Evolutionary conservation across 1,140 invertebrate species (phyloP), one percentile per base, ranked within the genome.

Genomic region (Polypedilum pembai): DNA sequence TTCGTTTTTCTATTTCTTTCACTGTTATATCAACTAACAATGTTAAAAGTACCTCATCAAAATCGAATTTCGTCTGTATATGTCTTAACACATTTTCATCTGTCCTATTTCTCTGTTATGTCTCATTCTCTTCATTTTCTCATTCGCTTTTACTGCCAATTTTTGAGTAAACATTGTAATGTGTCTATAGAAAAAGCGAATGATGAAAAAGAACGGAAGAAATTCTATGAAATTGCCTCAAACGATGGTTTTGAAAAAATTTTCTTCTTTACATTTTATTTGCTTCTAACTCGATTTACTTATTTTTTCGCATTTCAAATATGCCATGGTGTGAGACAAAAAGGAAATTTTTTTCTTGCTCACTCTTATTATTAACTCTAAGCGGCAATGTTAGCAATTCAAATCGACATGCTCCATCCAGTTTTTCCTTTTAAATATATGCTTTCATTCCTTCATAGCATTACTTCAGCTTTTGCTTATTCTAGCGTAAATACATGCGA

Each of bases 21-120:
- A n/a, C 45, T n/a, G 45, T 15, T 56, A 56, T 56, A 56, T 12
- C 8, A 56, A 56, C 45, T 56, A 56, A 56, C 45, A 56, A 56
- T 56, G 45, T 56, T 56, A 56, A 56, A 56, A 56, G 45, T n/a
- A 56, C 12, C 45, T 56, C 45, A 56, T 56, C 45, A 56, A 56
- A 56, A 56, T 56, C 45, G 45, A 56, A 56, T 56, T 56, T 56
- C 45, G 12, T 56, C 12, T 56, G 12, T 56, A 56, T n/a, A 56
- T 56, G 12, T 45, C 45, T n/a, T 15, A 56, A 56, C 45, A 15
- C 45, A 56, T 15, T 56, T n/a, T 33, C 24, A 15, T 56, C 45
- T 56, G 45, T 56, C 45, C 45, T 56, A 56, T n/a, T 56, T 56
- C 45, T 45, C 2, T 56, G 3, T 56, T 12, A n/a, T 56, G 45